These are phyloP conservation scores for Xenopus borealis DNA, from an alignment of 2,113 vertebrate species.

Conservation along the genomic window DNA sequence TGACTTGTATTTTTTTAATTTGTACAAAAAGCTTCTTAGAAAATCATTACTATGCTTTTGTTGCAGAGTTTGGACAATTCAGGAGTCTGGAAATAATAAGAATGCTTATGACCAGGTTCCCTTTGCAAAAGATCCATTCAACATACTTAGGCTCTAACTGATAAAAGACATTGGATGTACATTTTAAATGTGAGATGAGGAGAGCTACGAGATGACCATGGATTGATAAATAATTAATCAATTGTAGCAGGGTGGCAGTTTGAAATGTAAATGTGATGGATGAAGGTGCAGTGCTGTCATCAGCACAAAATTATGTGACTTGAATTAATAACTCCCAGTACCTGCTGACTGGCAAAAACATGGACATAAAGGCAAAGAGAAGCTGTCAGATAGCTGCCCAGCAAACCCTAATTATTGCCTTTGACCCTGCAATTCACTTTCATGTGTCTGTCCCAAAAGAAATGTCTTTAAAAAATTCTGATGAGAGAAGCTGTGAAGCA, in stretches of 20 bases:
- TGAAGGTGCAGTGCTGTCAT: conserved; percentile 70
- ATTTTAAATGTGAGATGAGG: conserved; percentile 73
- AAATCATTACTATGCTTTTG: conserved; percentile 30
- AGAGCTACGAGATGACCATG: conserved; percentile 76
- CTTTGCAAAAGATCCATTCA: conserved; percentile 41
- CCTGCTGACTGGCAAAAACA: conserved; percentile 65
- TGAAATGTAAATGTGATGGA: conserved; percentile 96
- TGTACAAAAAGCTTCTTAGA: background rate
- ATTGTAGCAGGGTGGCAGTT: conserved; percentile 81
- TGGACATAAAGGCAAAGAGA: conserved; percentile 59
- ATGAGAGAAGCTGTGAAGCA: conserved; percentile 50
- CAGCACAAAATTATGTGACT: conserved; percentile 66
- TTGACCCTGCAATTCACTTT: conserved; percentile 66
- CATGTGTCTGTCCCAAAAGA: conserved; percentile 65
- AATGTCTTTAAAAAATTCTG: conserved; percentile 65
- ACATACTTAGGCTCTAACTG: conserved; percentile 25
- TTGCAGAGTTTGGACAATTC: conserved; percentile 25
- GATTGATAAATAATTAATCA: conserved; percentile 96
- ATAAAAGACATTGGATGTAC: conserved; percentile 56
- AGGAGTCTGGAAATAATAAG: conserved; percentile 27
- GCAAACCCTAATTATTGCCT: conserved; percentile 61
- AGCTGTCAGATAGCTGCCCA: conserved; percentile 56
- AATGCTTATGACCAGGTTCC: conserved; percentile 38
- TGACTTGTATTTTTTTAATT: background rate
- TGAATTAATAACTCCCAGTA: conserved; percentile 60